Percentiles rank a stretch among this genome's conserved stretches.
Evolutionary conservation across 2,113 vertebrate genomes (phyloP).

Genomic region (Fregata magnificens): DNA sequence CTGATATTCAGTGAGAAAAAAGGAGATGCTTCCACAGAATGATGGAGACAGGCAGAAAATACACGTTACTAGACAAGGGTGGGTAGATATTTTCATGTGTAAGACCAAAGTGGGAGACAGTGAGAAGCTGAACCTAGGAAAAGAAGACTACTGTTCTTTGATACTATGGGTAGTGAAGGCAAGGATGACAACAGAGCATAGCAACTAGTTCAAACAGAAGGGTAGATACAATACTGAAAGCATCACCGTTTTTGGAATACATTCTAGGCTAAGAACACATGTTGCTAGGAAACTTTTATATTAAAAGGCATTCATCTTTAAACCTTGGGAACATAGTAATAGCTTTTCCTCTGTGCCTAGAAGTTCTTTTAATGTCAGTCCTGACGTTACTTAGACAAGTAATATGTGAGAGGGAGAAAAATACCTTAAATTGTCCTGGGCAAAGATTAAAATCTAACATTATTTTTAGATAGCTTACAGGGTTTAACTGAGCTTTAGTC

Average conservation of each 20-base stretch:
- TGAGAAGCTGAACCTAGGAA: neutral
- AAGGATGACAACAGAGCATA: neutral
- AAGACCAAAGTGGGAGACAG: neutral
- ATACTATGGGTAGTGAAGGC: neutral
- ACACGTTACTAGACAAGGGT: neutral
- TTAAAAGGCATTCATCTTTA: constrained; percentile 43
- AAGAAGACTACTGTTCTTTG: neutral
- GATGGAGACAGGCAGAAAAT: neutral
- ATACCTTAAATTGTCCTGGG: neutral
- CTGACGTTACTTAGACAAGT: neutral
- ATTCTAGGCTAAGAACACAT: neutral
- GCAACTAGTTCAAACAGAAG: neutral
- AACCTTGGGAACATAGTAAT: neutral
- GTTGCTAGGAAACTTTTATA: constrained; percentile 63
- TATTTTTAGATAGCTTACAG: neutral
- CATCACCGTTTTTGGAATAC: neutral
- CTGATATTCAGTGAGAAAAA: neutral
- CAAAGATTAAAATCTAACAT: neutral
- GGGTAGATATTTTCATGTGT: neutral
- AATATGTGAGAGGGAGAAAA: neutral
- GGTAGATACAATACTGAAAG: neutral
- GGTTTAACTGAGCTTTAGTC: neutral
- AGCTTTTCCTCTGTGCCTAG: neutral
- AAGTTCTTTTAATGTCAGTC: constrained; percentile 19
- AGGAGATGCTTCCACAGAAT: neutral